Percentiles rank a stretch among this genome's conserved stretches.
phyloP scores from a whole-genome alignment of 2,888 invertebrate genomes.

The Trypoxylon attenuatum region DNA sequence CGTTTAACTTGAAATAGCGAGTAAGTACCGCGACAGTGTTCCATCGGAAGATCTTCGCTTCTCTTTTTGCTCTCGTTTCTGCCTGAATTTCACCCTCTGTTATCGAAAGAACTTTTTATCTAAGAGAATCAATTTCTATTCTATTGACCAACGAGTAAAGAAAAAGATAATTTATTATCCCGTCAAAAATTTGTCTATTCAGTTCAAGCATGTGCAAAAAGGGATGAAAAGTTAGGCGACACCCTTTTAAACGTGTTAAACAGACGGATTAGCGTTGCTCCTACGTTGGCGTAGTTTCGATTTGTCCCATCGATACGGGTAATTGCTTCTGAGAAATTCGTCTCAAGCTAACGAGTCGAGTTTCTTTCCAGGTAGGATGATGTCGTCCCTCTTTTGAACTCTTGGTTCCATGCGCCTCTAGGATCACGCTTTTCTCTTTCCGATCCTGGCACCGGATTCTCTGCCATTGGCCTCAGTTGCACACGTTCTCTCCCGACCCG shows the following conservation, averaged over 20 bases:
- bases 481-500: not conserved
- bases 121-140: too few relatives aligned
- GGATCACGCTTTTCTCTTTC: not conserved
- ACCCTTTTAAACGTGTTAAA: constrained; percentile 1
- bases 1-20: constrained; percentile 22
- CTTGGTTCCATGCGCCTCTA: not conserved
- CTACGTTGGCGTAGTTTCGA: constrained; percentile 3
- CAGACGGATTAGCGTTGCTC: not conserved
- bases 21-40: too few relatives aligned
- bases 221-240: too few relatives aligned
- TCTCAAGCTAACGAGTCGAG: constrained; percentile 25
- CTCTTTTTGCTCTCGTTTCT: too few relatives aligned
- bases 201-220: too few relatives aligned
- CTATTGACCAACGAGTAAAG: too few relatives aligned
- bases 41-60: too few relatives aligned
- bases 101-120: too few relatives aligned
- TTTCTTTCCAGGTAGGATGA: constrained; percentile 28
- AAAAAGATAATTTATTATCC: too few relatives aligned
- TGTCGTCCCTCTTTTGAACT: constrained; percentile 3
- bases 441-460: not conserved
- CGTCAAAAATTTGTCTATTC: too few relatives aligned
- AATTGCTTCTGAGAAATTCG: constrained; percentile 37
- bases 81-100: too few relatives aligned
- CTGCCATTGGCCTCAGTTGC: not conserved
- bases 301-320: constrained; percentile 33